Conservation (phyloP, 2,113 vertebrate species). For the Hyperopisus bebe region DNA sequence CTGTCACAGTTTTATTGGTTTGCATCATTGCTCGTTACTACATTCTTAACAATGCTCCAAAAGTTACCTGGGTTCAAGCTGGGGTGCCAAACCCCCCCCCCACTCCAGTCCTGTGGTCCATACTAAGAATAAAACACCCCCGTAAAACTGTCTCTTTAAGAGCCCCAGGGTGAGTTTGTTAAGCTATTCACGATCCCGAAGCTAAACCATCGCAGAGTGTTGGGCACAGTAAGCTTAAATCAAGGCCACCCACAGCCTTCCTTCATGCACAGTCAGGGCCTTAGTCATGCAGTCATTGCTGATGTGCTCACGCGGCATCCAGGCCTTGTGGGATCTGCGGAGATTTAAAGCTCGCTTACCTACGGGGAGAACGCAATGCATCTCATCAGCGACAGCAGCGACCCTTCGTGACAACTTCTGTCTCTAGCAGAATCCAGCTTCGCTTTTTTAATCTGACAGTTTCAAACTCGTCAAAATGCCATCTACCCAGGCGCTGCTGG, state of each 20-base stretch:
- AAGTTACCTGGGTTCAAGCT: neutral
- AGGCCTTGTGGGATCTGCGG: neutral
- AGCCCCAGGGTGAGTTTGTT: neutral
- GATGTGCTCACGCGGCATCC: neutral
- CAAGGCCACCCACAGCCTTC: neutral
- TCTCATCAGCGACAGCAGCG: neutral
- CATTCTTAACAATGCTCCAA: neutral
- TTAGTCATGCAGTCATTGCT: neutral
- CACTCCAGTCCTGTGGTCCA: neutral
- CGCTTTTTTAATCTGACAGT: neutral
- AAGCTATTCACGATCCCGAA: neutral
- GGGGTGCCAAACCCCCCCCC: neutral
- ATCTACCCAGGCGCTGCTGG: neutral
- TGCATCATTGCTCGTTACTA: neutral
- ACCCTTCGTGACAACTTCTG: neutral
- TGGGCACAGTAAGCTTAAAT: neutral
- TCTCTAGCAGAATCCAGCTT: neutral
- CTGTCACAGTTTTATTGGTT: neutral
- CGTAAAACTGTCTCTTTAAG: neutral
- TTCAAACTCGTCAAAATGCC: neutral
- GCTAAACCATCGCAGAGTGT: neutral
- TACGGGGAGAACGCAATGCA: neutral
- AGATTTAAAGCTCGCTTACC: neutral
- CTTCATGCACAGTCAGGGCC: neutral
- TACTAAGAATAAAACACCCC: neutral